These are phyloP conservation scores for Graptemys geographica DNA, from an alignment of 2,797 vertebrate genomes.

Conservation along the genomic window DNA sequence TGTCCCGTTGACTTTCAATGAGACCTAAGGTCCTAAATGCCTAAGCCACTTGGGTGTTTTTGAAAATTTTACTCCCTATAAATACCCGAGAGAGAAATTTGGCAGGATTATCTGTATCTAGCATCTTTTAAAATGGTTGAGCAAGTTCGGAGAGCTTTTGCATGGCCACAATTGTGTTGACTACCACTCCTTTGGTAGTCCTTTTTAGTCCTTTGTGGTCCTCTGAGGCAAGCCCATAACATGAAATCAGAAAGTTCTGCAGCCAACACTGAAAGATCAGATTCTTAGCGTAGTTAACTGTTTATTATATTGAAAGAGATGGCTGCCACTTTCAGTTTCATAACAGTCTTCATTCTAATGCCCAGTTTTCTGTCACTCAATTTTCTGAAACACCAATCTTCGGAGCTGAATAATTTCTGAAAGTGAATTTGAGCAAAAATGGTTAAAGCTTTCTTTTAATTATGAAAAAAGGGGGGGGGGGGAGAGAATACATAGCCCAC, in stretches of 20 bases:
- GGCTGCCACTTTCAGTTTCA: not conserved
- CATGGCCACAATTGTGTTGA: not conserved
- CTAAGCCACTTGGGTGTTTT: not conserved
- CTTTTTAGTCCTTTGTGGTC: not conserved
- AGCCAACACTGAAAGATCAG: not conserved
- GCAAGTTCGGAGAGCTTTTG: not conserved
- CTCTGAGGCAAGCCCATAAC: not conserved
- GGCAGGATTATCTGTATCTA: not conserved
- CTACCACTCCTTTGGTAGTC: not conserved
- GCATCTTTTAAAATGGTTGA: not conserved
- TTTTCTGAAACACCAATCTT: not conserved
- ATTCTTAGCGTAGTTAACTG: not conserved
- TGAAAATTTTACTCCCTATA: not conserved
- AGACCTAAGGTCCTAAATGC: too few species aligned
- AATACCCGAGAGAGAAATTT: not conserved
- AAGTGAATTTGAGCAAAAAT: not conserved
- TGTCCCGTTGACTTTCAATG: not conserved
- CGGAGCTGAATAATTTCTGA: not conserved
- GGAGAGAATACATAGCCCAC: not conserved
- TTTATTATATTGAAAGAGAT: not conserved
- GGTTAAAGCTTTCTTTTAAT: not conserved
- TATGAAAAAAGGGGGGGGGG: not conserved
- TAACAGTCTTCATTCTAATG: not conserved
- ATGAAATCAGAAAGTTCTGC: not conserved
- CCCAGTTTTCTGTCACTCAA: too few species aligned